Conservation (phyloP, 2,113 vertebrate species). For the Menura novaehollandiae region DNA sequence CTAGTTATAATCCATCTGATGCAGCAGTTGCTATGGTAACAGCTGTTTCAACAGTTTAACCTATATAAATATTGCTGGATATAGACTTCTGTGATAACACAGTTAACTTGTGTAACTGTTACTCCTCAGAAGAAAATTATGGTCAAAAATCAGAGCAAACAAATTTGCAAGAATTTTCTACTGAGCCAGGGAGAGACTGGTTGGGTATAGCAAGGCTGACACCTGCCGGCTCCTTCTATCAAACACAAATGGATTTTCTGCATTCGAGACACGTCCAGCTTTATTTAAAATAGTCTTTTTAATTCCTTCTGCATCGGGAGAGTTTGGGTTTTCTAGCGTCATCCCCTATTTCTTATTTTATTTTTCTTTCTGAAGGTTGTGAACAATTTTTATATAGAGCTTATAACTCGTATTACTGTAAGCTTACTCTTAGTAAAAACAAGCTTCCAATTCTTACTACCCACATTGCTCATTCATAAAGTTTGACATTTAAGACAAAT, state of each 20-base stretch:
- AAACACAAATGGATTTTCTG: background rate
- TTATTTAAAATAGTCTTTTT: background rate
- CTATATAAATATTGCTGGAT: background rate
- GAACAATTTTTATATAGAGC: background rate
- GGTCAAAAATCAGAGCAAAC: background rate
- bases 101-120: background rate
- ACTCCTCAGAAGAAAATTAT: background rate
- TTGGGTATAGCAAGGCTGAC: slow-evolving; percentile 72
- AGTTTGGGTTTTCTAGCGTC: background rate
- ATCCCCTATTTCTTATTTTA: background rate
- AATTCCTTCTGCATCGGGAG: background rate
- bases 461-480: background rate
- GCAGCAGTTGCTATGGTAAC: slow-evolving; percentile 6
- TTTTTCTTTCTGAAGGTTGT: background rate
- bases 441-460: background rate
- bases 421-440: background rate
- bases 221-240: slow-evolving; percentile 58
- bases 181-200: background rate
- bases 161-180: background rate
- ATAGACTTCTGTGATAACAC: background rate
- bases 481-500: background rate
- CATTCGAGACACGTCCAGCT: background rate
- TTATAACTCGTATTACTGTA: background rate
- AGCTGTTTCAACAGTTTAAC: slow-evolving; percentile 21
- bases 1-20: slow-evolving; percentile 5